Base-by-base conservation (phyloP, 2,113 vertebrate genomes). In the Notothenia coriiceps region DNA sequence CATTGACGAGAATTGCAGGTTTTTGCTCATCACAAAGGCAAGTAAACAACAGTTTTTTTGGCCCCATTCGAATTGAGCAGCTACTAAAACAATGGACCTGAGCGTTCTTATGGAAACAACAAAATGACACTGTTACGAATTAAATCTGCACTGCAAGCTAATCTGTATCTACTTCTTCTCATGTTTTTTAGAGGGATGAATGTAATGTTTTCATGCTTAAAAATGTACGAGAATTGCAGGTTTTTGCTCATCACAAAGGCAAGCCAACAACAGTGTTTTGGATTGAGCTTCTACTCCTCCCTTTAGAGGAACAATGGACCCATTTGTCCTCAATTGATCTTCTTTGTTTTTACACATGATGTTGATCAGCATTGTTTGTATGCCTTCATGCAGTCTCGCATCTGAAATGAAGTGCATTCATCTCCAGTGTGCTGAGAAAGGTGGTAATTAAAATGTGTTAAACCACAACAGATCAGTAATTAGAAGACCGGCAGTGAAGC, bases 381-480 rank as follows among this genome's bases (percentile, higher is more conserved):
- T 62, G 54, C 85, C 29, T 56, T 29, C 68, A 70, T 14, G 3
- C 40, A 29, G 59, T 66, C 62, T 46, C 55, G 33, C 68, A 70
- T 82, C 83, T 88, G 60, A 88, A 90, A 92, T 91, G 10, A 86
- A 80, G 82, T 71, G 84, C 81, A 86, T 92, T 88, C 74, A 80
- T 92, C 88, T 85, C 70, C 67, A 64, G 59, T 72, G 80, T 84
- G 66, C 35, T 78, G 86, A 80, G 81, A 83, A 80, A 74, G 62
- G 61, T 62, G 78, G 76, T 90, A 91, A 92, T 94, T 93, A 92
- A 87, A 84, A 70, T 65, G 74, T 85, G 74, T 89, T 82, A 74
- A 89, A 86, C 91, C 87, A 79, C 72, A 88, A 80, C 61, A 64
- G 77, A 82, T 70, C 86, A 85, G 85, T 86, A 85, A 82, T 86